phyloP scores from a whole-genome alignment of 2,888 invertebrate genomes.

The Drosophila eohydei region DNA sequence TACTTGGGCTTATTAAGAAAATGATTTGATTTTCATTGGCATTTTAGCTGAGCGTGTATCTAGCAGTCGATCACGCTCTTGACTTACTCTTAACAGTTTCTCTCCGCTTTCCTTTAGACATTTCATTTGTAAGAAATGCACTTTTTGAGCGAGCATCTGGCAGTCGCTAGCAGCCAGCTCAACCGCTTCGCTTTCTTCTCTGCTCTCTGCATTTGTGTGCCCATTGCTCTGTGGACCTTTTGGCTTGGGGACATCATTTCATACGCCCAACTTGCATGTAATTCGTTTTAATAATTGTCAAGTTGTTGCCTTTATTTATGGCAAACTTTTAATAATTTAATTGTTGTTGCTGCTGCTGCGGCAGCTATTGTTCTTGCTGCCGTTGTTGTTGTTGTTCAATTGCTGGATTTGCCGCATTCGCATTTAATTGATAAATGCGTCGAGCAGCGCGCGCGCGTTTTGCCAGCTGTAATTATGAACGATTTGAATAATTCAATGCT shows the following conservation, averaged over 20 bases:
- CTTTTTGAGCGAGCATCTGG: background rate
- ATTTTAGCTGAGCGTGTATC: background rate
- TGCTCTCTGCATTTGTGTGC: background rate
- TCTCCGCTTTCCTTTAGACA: background rate
- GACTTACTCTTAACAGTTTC: background rate
- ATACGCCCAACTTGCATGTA: constrained; percentile 62
- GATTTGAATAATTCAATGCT: constrained; percentile 78
- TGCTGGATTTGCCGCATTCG: constrained; percentile 69
- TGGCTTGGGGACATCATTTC: constrained; percentile 54
- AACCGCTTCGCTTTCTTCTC: background rate
- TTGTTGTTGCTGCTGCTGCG: constrained; percentile 48
- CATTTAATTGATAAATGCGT: constrained; percentile 79
- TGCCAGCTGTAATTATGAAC: constrained; percentile 73
- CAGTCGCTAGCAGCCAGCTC: background rate
- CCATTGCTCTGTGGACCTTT: constrained; percentile 33
- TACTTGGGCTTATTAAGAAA: background rate
- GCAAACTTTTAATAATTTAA: constrained; percentile 79
- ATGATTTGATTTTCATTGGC: background rate
- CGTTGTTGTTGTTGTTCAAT: constrained; percentile 32
- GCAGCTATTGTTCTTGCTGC: constrained; percentile 18
- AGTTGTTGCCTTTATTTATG: constrained; percentile 74
- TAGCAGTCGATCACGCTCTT: background rate
- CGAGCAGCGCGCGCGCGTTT: constrained; percentile 31
- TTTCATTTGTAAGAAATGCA: background rate
- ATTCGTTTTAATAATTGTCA: constrained; percentile 79